Evolutionary conservation across 2,113 vertebrate species (phyloP).

Genomic region (Cyphomyrus plagiostoma): DNA sequence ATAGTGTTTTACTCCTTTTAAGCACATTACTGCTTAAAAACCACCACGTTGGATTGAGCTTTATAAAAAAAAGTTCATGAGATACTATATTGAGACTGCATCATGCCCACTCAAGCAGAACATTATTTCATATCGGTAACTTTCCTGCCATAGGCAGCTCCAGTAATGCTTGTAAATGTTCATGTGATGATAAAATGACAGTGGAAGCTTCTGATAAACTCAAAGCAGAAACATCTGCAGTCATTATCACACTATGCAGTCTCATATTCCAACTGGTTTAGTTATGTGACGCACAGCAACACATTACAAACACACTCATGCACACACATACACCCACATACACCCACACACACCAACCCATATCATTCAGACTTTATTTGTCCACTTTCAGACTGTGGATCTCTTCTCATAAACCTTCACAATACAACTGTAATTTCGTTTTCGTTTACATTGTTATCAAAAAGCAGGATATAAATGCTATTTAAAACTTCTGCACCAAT

Average conservation of each 20-base stretch:
- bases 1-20: not conserved
- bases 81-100: not conserved
- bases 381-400: not conserved
- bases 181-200: not conserved
- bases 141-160: not conserved
- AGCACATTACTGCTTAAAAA: not conserved
- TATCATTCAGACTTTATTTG: not conserved
- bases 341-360: not conserved
- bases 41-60: not conserved
- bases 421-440: not conserved
- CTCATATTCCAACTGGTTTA: not conserved
- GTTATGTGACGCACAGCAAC: not conserved
- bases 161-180: not conserved
- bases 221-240: not conserved
- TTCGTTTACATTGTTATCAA: not conserved
- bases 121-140: not conserved
- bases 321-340: not conserved
- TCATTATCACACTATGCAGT: not conserved
- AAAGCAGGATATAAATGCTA: not conserved
- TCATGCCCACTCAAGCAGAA: not conserved
- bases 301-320: not conserved
- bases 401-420: not conserved
- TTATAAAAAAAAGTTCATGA: not conserved
- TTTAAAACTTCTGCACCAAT: not conserved
- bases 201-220: not conserved